Base-by-base conservation (phyloP, 2,113 vertebrate genomes). In the Toxostoma redivivum region DNA sequence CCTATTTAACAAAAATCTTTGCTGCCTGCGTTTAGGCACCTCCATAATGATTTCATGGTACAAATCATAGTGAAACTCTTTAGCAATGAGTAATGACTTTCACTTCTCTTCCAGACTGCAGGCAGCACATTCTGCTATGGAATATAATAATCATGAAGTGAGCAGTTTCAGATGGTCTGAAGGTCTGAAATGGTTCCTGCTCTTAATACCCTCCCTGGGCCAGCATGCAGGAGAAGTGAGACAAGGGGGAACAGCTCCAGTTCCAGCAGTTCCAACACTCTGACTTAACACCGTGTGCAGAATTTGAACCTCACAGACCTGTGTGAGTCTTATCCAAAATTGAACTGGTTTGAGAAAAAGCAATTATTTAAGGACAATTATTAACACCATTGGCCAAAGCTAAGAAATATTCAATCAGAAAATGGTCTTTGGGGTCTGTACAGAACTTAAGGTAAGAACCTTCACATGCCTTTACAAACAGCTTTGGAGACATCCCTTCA, bases 71-170 rank as follows among this genome's bases (percentile, higher is more conserved):
- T 30, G 50, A 88, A 95, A 88, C 16, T 70, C 48, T 69, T 92
- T 64, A 86, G 40, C 25, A 73, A 44, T 82, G 45, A 86, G 61
- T 65, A 86, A 65, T 83, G 85, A 78, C 47, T 92, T 53, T 93
- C 82, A 85, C 86, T 96, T 92, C 61, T 69, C 25, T 61, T n/a
- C 83, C 57, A 80, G 48, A 60, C 30, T 53, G 50, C 35, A 78
- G 53, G 72, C 48, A 79, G 53, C 4, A 2, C n/a, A 60, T 81
- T 67, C 51, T 70, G 65, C 31, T 74, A 31, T 48, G 31, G 58
- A 88, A 94, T 87, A 56, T n/a, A 86, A 65, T 56, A 84, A 95
- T 94, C n/a, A 72, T 84, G 86, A 96, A 85, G 45, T 71, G 76
- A 86, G n/a, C 54, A 58, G 37, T 92, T 97, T 96, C 83, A 92